These are phyloP conservation scores for Podarcis muralis DNA, from an alignment of 2,113 vertebrate genomes.

Conservation along the genomic window DNA sequence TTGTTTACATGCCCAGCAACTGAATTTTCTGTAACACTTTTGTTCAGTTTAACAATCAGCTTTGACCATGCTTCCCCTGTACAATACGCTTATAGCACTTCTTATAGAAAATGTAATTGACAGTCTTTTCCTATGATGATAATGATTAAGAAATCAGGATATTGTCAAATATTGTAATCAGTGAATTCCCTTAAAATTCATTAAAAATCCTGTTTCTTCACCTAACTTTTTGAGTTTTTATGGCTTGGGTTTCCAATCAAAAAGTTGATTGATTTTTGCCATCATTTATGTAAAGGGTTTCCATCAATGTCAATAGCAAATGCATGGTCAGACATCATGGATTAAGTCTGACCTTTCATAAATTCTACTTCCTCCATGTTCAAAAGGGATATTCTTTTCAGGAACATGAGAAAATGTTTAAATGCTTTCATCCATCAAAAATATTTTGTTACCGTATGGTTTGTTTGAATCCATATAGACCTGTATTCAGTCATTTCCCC, in stretches of 20 bases:
- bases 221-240: not conserved
- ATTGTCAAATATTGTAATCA: not conserved
- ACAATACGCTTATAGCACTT: not conserved
- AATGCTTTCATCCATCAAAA: constrained; percentile 9
- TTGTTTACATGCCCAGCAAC: constrained; percentile 6
- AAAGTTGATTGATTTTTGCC: not conserved
- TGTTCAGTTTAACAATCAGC: not conserved
- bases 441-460: not conserved
- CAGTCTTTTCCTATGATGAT: not conserved
- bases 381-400: not conserved
- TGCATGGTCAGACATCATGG: not conserved
- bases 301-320: not conserved
- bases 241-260: not conserved
- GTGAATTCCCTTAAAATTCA: not conserved
- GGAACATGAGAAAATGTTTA: not conserved
- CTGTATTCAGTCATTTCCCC: not conserved
- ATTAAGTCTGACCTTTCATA: constrained; percentile 16
- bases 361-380: not conserved
- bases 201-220: not conserved
- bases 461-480: not conserved
- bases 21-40: constrained; percentile 4
- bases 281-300: not conserved
- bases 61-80: not conserved
- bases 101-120: not conserved
- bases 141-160: not conserved